Evolutionary conservation across 2,888 invertebrate species (phyloP).

Genomic region (Branchipolynoe longqiensis): DNA sequence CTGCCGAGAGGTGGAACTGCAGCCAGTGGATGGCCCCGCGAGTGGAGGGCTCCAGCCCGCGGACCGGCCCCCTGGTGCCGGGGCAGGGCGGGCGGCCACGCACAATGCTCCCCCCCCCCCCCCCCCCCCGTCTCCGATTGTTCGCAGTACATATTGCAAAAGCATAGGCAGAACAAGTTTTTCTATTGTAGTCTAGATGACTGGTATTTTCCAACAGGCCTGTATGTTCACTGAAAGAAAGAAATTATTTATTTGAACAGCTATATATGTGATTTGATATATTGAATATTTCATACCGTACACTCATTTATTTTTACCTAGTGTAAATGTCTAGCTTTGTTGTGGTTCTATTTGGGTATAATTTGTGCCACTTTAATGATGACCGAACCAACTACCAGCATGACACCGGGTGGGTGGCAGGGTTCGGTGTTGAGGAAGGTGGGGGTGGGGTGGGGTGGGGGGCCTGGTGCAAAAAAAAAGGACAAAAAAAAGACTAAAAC

Average conservation of each 20-base stretch:
- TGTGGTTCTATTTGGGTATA: slow-evolving; percentile 49
- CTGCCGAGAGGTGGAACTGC: too few species aligned
- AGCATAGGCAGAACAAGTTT: slow-evolving; percentile 35
- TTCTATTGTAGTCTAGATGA: slow-evolving; percentile 60
- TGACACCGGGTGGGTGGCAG: too few species aligned
- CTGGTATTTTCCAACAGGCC: slow-evolving; percentile 60
- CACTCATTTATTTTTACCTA: slow-evolving; percentile 64
- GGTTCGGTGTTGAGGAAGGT: too few species aligned
- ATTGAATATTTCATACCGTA: slow-evolving; percentile 64
- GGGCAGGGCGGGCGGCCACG: neutral
- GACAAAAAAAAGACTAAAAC: neutral
- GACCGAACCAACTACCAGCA: too few species aligned
- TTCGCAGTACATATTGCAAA: slow-evolving; percentile 43
- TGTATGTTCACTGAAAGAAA: slow-evolving; percentile 57
- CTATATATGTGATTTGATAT: slow-evolving; percentile 65
- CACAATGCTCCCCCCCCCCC: neutral
- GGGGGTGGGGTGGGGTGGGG: too few species aligned
- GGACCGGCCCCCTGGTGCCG: neutral
- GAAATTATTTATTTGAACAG: slow-evolving; percentile 64
- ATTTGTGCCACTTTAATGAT: slow-evolving; percentile 54
- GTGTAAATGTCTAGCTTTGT: slow-evolving; percentile 62
- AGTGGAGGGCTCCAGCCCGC: too few species aligned
- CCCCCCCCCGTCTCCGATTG: neutral
- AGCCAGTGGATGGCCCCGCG: too few species aligned
- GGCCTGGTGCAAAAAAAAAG: too few species aligned